Evolutionary conservation across 2,113 vertebrate genomes (phyloP).

Genomic region (Phaethornis superciliosus): DNA sequence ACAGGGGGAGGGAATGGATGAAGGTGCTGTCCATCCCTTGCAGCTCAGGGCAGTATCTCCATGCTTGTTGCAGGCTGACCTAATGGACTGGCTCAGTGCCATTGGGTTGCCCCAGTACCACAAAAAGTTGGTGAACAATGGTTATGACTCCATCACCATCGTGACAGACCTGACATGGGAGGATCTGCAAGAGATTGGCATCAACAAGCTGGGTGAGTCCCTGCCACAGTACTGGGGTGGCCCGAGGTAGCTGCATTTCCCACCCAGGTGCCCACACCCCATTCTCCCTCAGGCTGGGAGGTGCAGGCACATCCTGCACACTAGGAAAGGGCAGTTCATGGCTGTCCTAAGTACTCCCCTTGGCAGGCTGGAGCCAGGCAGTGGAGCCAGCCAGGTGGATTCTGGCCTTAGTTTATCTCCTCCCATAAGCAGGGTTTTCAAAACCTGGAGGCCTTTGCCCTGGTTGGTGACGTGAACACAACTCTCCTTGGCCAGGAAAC

Average conservation of each 20-base stretch:
- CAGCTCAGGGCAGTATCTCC: background rate
- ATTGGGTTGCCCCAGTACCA: constrained; percentile 94
- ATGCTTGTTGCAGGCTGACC: constrained; percentile 76
- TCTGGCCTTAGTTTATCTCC: background rate
- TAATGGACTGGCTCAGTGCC: constrained; percentile 92
- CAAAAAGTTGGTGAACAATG: constrained; percentile 90
- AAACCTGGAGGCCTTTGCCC: background rate
- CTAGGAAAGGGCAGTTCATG: background rate
- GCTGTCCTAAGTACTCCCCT: background rate
- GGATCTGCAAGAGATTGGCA: constrained; percentile 94
- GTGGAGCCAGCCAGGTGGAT: background rate
- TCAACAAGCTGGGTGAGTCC: constrained; percentile 91
- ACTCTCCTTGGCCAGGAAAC: background rate
- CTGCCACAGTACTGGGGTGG: background rate
- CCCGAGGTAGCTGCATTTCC: background rate
- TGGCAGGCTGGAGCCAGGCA: background rate
- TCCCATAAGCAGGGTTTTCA: background rate
- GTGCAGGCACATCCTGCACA: background rate
- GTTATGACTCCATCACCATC: constrained; percentile 93
- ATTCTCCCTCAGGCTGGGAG: background rate
- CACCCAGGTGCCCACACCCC: accelerated
- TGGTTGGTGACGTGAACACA: accelerated
- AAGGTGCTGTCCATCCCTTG: accelerated
- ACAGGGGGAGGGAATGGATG: background rate
- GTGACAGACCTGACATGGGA: constrained; percentile 94